A percentile compares a stretch with the other conserved stretches of the same genome.
phyloP scores from a whole-genome alignment of 2,113 vertebrate genomes.

The Ovis aries region DNA sequence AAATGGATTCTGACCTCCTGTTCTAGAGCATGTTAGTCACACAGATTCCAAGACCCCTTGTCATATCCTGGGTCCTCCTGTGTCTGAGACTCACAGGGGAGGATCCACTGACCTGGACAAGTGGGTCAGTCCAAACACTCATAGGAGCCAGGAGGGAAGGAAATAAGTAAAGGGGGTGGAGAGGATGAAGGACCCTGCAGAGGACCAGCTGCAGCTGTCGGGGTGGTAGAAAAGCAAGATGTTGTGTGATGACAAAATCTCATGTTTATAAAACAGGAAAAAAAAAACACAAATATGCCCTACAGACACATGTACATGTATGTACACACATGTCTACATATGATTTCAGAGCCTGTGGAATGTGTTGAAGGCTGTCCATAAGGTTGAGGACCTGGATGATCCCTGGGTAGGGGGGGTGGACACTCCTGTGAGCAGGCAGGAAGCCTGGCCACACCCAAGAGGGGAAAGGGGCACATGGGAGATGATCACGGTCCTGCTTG shows the following conservation, averaged over 20 bases:
- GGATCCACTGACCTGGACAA: not conserved
- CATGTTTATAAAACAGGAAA: not conserved
- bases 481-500: not conserved
- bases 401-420: not conserved
- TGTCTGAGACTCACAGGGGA: not conserved
- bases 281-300: not conserved
- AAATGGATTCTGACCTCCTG: not conserved
- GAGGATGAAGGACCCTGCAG: not conserved
- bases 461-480: not conserved
- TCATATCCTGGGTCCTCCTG: not conserved
- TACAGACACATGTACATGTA: not conserved
- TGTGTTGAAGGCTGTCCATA: too few relatives aligned
- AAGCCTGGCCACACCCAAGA: not conserved
- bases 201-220: not conserved
- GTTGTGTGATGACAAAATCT: not conserved
- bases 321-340: not conserved
- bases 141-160: not conserved
- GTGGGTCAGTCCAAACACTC: accelerated
- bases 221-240: not conserved
- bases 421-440: not conserved
- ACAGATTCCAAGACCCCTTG: not conserved
- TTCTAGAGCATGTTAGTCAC: not conserved
- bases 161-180: not conserved
- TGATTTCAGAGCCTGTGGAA: too few relatives aligned
- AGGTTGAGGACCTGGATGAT: not conserved